Conservation (phyloP, 2,888 invertebrate species). For the Geophilus truncorum region DNA sequence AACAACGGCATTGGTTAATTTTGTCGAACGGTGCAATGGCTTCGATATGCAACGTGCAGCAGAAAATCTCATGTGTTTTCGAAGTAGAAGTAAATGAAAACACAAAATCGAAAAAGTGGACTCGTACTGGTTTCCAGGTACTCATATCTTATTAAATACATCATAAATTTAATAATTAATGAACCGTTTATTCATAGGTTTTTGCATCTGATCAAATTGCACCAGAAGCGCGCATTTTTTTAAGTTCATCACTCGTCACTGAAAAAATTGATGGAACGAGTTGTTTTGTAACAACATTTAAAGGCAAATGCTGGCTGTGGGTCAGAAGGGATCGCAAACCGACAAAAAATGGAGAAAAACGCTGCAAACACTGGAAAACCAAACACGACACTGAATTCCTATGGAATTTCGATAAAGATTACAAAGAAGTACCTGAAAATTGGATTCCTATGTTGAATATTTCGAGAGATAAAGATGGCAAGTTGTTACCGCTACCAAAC, state of each 20-base stretch:
- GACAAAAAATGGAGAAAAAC: neutral
- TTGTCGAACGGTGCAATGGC: neutral
- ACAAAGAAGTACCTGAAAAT: conserved; percentile 12
- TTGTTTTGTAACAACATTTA: neutral
- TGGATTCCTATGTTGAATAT: conserved; percentile 7
- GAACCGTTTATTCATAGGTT: neutral
- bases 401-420: neutral
- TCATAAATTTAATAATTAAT: too few relatives aligned
- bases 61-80: conserved; percentile 3
- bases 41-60: neutral
- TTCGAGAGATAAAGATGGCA: neutral
- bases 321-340: conserved; percentile 4
- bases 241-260: neutral
- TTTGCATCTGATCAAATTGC: neutral
- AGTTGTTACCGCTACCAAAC: neutral
- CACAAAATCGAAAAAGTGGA: neutral
- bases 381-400: neutral
- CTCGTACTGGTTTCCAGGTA: neutral
- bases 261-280: conserved; percentile 31
- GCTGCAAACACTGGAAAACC: neutral
- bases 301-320: conserved; percentile 10
- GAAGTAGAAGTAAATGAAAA: neutral
- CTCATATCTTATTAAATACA: neutral
- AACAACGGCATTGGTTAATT: neutral
- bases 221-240: neutral